Percentiles rank a stretch among this genome's conserved stretches.
phyloP scores from a whole-genome alignment of 2,888 invertebrate genomes.

The Rhamnusium bicolor region DNA sequence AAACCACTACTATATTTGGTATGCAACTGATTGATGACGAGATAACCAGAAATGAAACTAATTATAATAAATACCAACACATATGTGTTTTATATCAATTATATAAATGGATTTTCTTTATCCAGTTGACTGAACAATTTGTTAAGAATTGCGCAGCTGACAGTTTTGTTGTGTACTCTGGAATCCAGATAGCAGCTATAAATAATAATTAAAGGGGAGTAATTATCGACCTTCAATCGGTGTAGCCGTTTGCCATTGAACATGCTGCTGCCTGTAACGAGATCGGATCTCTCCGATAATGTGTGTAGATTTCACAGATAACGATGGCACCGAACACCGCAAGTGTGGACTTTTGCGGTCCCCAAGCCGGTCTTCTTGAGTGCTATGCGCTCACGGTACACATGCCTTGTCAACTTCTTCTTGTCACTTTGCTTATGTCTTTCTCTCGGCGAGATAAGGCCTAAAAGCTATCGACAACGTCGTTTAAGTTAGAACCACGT shows the following conservation, averaged over 20 bases:
- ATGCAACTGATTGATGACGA: constrained; percentile 38
- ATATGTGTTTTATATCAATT: constrained; percentile 53
- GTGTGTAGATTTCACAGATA: constrained; percentile 47
- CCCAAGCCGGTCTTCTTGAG: constrained; percentile 8
- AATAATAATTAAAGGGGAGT: constrained; percentile 52
- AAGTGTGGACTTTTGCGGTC: constrained; percentile 45
- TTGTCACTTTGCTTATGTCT: constrained; percentile 56
- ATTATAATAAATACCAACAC: constrained; percentile 50
- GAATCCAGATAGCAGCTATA: constrained; percentile 49
- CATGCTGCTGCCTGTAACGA: constrained; percentile 36
- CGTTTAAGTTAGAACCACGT: constrained; percentile 44
- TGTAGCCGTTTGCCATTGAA: constrained; percentile 39
- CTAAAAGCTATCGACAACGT: constrained; percentile 54
- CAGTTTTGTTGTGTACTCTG: constrained; percentile 49
- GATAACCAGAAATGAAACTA: constrained; percentile 42
- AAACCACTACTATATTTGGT: constrained; percentile 36
- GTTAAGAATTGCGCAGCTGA: constrained; percentile 53
- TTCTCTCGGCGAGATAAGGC: constrained; percentile 55
- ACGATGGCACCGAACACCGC: constrained; percentile 38
- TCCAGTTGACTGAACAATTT: constrained; percentile 52
- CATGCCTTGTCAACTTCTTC: constrained; percentile 61
- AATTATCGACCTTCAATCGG: constrained; percentile 46
- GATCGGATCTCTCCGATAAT: constrained; percentile 48
- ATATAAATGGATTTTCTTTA: constrained; percentile 54
- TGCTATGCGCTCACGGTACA: constrained; percentile 36